Conservation (phyloP, 2,113 vertebrate genomes). For the Oplegnathus fasciatus region DNA sequence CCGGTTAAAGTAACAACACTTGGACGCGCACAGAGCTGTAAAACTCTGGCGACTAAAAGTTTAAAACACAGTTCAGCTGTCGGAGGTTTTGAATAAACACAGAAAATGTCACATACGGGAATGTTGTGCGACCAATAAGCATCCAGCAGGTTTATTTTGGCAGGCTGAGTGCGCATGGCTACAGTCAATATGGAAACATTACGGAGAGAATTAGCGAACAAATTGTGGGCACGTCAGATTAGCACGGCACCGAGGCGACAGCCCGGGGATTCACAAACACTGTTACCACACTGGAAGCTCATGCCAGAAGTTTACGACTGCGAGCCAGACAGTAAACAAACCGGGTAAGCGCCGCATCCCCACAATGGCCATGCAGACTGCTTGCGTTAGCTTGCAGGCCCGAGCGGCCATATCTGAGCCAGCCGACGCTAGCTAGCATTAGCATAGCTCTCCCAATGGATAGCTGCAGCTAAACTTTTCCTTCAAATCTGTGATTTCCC, state of each 20-base stretch:
- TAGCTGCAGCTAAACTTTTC: slow-evolving; percentile 84
- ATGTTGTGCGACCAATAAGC: slow-evolving; percentile 70
- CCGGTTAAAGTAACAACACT: not conserved
- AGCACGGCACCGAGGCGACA: slow-evolving; percentile 41
- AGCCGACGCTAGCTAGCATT: slow-evolving; percentile 63
- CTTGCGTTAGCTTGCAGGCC: slow-evolving; percentile 73
- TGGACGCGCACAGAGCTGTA: not conserved
- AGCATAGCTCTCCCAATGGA: slow-evolving; percentile 76
- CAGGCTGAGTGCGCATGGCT: slow-evolving; percentile 84
- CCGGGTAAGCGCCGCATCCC: slow-evolving; percentile 47
- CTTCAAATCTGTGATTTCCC: slow-evolving; percentile 78
- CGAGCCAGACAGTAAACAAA: slow-evolving; percentile 55
- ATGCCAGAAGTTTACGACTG: slow-evolving; percentile 53
- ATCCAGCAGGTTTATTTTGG: slow-evolving; percentile 66
- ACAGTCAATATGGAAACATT: slow-evolving; percentile 73
- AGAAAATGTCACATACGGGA: slow-evolving; percentile 59
- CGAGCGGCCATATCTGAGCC: slow-evolving; percentile 68
- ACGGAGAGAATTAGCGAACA: slow-evolving; percentile 70
- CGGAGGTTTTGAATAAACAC: slow-evolving; percentile 26
- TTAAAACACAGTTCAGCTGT: not conserved
- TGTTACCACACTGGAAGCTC: slow-evolving; percentile 23
- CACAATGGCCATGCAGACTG: slow-evolving; percentile 37
- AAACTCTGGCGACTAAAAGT: not conserved
- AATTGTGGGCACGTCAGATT: slow-evolving; percentile 50
- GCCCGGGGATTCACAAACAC: slow-evolving; percentile 9